Conservation (phyloP, 2,797 vertebrate species). For the Synaphobranchus kaupii region DNA sequence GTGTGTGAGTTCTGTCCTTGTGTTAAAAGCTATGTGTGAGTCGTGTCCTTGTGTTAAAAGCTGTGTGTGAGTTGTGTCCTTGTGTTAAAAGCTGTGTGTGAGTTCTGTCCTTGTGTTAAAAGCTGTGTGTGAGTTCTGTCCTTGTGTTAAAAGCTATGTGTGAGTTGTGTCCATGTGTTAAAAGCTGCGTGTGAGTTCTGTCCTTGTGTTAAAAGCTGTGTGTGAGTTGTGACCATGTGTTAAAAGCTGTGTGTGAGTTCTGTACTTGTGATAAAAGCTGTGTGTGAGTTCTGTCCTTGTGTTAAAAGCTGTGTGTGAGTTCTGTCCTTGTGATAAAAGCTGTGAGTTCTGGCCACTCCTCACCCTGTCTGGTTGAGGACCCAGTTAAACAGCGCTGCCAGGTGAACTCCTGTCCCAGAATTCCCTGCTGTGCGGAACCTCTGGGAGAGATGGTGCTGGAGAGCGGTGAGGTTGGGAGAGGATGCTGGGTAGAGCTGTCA, state of each 20-base stretch:
- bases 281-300: neutral
- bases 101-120: too few species aligned
- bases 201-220: too few species aligned
- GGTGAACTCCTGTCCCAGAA: conserved; percentile 37
- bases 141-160: neutral
- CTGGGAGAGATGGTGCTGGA: conserved; percentile 62
- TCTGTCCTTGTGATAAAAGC: neutral
- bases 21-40: too few species aligned
- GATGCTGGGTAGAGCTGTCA: conserved; percentile 80
- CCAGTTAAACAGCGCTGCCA: conserved; percentile 50
- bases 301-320: neutral
- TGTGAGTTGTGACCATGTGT: too few species aligned
- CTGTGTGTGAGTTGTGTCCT: too few species aligned
- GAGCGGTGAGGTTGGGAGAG: conserved; percentile 54
- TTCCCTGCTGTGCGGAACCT: conserved; percentile 39
- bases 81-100: too few species aligned
- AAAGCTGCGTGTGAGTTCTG: neutral
- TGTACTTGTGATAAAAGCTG: too few species aligned
- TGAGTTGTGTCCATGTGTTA: neutral
- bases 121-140: too few species aligned
- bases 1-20: too few species aligned
- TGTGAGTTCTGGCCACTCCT: conserved; percentile 29
- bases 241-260: too few species aligned
- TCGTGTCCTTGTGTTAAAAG: too few species aligned
- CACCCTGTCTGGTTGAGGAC: conserved; percentile 56